These are phyloP conservation scores for Salvelinus fontinalis DNA, from an alignment of 2,113 vertebrate genomes.

Conservation along the genomic window DNA sequence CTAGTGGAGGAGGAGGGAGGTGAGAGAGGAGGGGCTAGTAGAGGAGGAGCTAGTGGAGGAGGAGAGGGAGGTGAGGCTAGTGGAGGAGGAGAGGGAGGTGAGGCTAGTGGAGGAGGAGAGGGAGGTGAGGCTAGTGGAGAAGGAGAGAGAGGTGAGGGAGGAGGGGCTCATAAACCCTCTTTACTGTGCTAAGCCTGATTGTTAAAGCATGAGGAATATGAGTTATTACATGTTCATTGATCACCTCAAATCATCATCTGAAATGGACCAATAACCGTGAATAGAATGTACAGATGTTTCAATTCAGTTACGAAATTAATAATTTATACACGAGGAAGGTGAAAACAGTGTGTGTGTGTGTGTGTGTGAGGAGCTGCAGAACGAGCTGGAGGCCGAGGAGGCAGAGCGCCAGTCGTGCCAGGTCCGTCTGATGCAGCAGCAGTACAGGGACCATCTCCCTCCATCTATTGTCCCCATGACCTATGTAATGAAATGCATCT, in stretches of 20 bases:
- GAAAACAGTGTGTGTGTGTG: background rate
- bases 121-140: too few species aligned
- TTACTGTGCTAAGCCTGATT: background rate
- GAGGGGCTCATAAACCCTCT: background rate
- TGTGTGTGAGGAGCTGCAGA: conserved; percentile 79
- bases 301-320: background rate
- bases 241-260: background rate
- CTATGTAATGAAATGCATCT: background rate
- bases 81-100: too few species aligned
- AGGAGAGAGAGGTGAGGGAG: conserved; percentile 53
- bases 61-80: too few species aligned
- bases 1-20: too few species aligned
- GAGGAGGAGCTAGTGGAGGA: too few species aligned
- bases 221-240: background rate
- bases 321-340: too few species aligned
- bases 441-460: conserved; percentile 43
- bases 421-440: conserved; percentile 64
- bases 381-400: conserved; percentile 78
- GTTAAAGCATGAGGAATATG: background rate
- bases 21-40: accelerated
- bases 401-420: conserved; percentile 82
- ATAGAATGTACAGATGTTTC: too few species aligned
- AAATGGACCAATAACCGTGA: too few species aligned
- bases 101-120: too few species aligned
- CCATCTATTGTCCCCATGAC: background rate